Base-by-base conservation (phyloP, 2,797 vertebrate species). In the Myotis findleyi region DNA sequence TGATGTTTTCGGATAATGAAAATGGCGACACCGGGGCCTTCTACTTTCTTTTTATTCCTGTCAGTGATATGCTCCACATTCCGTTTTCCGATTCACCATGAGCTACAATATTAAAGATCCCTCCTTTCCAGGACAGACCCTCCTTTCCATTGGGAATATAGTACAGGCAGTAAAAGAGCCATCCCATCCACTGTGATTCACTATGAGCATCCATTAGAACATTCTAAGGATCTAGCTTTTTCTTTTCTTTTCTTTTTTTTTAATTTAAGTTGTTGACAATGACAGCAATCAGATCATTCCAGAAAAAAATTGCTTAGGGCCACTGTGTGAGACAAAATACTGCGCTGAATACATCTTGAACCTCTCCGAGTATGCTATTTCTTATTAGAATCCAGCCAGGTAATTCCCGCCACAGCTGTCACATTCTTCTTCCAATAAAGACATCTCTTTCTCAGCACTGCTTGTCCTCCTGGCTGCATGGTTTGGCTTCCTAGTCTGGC, bases 331-430 rank as follows among this genome's bases (percentile, higher is more conserved):
- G 53, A 71, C 53, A 81, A 79, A 92, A 82, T 69, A 11, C 4
- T 62, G 9, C 88, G 4, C 33, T 92, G 21, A 14, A 12, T 76
- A 68, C 69, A 49, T 87, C 68, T 73, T 84, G 23, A 21, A 21
- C 7, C 36, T 83, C 30, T 85, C 27, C 53, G 36, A 89, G 36
- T 62, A 41, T 49, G 25, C 5, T 30, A 64, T 89, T 93, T 87
- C 38, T 88, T 88, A 82, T 92, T 66, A 55, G 72, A 76, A 7
- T 72, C 53, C 47, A 89, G 27, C 51, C 36, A 94, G 79, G 64
- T 49, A 76, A 66, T 93, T 27, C 57, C 62, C 27, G 64, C 55
- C 38, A 89, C 21, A 44, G 2, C 21, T 87, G 49, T 73, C 9
- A 0, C 79, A 59, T 11, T 47, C 84, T 85, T 92, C n/a, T 83